phyloP scores from a whole-genome alignment of 92 coral and sea anemone species.

The Porites divaricata region DNA sequence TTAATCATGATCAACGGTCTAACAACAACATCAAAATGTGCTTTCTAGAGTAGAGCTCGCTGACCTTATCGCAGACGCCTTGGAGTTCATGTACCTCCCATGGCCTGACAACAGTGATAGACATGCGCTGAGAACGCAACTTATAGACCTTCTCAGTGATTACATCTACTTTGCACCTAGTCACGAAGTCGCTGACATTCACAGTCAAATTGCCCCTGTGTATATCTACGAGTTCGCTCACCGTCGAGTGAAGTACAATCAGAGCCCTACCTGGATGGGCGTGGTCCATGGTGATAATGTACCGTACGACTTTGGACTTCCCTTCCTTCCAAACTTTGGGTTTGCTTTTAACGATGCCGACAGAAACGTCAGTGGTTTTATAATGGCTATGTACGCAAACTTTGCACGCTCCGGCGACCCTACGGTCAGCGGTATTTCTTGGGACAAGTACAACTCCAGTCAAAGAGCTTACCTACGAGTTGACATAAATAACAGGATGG shows the following conservation, averaged over 20 bases:
- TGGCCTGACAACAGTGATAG: slow-evolving; percentile 29
- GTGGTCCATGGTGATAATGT: slow-evolving; percentile 13
- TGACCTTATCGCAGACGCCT: slow-evolving; percentile 43
- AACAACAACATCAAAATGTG: background rate
- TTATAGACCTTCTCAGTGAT: slow-evolving; percentile 40
- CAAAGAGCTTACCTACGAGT: slow-evolving; percentile 54
- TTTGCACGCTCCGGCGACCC: slow-evolving; percentile 58
- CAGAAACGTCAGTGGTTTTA: slow-evolving; percentile 45
- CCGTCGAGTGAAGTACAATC: slow-evolving; percentile 13
- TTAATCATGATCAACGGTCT: no score
- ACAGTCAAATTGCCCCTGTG: slow-evolving; percentile 42
- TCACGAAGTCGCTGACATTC: slow-evolving; percentile 33
- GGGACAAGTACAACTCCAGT: slow-evolving; percentile 61
- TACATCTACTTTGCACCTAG: slow-evolving; percentile 54
- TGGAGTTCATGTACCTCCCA: slow-evolving; percentile 56
- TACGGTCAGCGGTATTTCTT: slow-evolving; percentile 52
- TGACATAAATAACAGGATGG: slow-evolving; percentile 60
- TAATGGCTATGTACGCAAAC: slow-evolving; percentile 42
- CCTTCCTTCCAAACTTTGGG: background rate
- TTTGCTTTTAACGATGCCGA: slow-evolving; percentile 25
- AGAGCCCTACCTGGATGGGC: slow-evolving; percentile 38
- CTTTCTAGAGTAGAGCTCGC: background rate
- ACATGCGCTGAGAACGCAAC: slow-evolving; percentile 29
- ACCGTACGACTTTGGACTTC: background rate
- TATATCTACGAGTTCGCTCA: slow-evolving; percentile 56